Evolutionary conservation across 2,113 vertebrate species (phyloP).

Genomic region (Malurus cyaneus): DNA sequence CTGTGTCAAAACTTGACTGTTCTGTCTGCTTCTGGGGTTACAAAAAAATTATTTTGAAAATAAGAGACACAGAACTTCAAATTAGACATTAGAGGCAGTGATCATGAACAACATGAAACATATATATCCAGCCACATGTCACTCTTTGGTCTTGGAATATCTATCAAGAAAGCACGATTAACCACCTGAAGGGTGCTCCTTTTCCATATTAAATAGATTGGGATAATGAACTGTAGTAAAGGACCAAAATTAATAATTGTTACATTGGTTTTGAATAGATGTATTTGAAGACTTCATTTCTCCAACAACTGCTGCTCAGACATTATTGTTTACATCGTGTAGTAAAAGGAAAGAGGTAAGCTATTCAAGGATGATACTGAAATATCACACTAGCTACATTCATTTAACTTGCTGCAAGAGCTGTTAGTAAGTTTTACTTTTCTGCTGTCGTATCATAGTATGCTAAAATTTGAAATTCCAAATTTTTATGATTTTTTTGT

Average conservation of each 20-base stretch:
- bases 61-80: not conserved
- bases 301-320: slow-evolving; percentile 96
- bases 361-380: not conserved
- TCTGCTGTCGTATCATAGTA: not conserved
- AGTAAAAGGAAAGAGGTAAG: slow-evolving; percentile 98
- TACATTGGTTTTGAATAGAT: slow-evolving; percentile 75
- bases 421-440: not conserved
- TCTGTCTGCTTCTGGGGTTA: not conserved
- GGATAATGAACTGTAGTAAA: not conserved
- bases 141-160: not conserved
- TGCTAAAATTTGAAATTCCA: not conserved
- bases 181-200: not conserved
- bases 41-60: not conserved
- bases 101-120: not conserved
- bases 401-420: not conserved
- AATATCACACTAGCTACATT: not conserved
- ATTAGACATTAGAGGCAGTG: not conserved
- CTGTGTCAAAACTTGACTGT: not conserved
- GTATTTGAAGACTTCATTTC: slow-evolving; percentile 99
- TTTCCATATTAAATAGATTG: not conserved
- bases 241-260: not conserved
- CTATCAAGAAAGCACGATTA: not conserved
- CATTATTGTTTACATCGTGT: slow-evolving; percentile 94
- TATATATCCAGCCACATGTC: not conserved
- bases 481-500: not conserved